Evolutionary conservation across 2,888 invertebrate genomes (phyloP).

Genomic region (Lepidonotus clava): DNA sequence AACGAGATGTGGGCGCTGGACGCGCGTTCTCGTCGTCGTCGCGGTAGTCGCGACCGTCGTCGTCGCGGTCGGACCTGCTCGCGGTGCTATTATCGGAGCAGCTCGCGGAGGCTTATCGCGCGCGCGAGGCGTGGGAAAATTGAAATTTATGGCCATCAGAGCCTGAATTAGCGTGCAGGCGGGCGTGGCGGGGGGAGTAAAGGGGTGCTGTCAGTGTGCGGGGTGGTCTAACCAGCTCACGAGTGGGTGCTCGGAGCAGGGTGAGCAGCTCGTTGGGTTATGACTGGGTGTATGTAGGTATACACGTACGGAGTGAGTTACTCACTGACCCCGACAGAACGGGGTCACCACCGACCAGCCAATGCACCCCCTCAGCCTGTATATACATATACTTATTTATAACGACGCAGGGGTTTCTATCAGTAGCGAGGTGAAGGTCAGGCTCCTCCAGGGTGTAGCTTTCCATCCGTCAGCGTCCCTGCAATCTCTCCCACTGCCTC

Average conservation of each 20-base stretch:
- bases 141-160: not conserved
- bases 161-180: not conserved
- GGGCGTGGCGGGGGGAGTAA: not conserved
- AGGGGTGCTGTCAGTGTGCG: not conserved
- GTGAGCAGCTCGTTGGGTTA: too few species aligned
- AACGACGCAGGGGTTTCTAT: conserved; percentile 1
- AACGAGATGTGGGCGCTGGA: conserved; percentile 32
- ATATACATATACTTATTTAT: too few species aligned
- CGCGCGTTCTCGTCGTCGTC: too few species aligned
- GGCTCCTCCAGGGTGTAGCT: not conserved
- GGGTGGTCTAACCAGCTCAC: too few species aligned
- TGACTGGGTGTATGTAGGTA: too few species aligned
- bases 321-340: too few species aligned
- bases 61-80: not conserved
- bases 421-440: conserved; percentile 1
- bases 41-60: too few species aligned
- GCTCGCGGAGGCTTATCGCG: not conserved
- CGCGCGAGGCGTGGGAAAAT: not conserved
- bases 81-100: not conserved
- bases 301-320: too few species aligned
- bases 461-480: not conserved
- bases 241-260: too few species aligned
- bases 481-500: not conserved
- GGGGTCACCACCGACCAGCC: too few species aligned
- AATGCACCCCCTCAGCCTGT: too few species aligned